Evolutionary conservation across 2,113 vertebrate species (phyloP).

Genomic region (Crocuta crocuta): DNA sequence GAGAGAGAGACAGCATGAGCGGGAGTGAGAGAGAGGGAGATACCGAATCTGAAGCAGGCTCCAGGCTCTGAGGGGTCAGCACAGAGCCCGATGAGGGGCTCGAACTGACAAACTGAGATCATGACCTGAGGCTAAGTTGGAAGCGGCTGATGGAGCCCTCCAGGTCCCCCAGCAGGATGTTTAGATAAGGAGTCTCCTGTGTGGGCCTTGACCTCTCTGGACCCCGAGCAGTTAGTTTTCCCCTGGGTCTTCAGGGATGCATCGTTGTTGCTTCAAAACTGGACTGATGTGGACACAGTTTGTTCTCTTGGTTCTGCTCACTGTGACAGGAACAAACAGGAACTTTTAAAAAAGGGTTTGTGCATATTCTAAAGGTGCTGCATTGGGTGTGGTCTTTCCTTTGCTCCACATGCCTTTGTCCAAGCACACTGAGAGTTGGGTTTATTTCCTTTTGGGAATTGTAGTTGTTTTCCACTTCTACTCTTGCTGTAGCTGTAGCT

Average conservation of each 20-base stretch:
- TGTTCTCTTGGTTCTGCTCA: background rate
- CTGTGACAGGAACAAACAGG: background rate
- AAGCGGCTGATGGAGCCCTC: too few species aligned
- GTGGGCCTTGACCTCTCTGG: background rate
- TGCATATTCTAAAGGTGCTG: background rate
- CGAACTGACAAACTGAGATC: too few species aligned
- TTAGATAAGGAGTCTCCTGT: background rate
- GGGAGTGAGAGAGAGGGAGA: too few species aligned
- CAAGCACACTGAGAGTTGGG: too few species aligned
- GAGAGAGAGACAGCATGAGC: too few species aligned
- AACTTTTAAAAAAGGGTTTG: background rate
- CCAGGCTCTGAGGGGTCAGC: too few species aligned
- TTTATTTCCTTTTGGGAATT: background rate
- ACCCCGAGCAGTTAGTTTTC: background rate
- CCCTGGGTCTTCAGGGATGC: background rate
- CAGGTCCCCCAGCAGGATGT: too few species aligned
- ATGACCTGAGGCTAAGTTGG: too few species aligned
- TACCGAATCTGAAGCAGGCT: too few species aligned
- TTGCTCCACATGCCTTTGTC: background rate
- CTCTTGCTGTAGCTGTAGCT: background rate
- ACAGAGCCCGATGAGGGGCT: too few species aligned
- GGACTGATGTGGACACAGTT: background rate
- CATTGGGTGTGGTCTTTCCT: background rate
- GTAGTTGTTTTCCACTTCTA: background rate
- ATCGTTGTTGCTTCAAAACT: background rate